phyloP scores from a whole-genome alignment of 2,888 invertebrate genomes.

The Leptopilina syphax region DNA sequence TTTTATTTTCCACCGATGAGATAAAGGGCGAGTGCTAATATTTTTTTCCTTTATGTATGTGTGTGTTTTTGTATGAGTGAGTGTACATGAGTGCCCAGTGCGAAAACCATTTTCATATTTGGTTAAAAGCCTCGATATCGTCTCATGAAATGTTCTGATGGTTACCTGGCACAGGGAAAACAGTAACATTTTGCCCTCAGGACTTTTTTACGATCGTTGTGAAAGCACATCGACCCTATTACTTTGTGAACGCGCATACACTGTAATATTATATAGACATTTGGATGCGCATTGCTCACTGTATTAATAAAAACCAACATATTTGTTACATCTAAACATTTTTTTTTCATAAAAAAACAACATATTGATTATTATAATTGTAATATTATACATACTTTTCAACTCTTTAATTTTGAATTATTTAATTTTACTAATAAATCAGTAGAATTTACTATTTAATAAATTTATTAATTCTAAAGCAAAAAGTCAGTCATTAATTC shows the following conservation, averaged over 20 bases:
- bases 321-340: neutral
- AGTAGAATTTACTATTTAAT: no score
- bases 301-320: neutral
- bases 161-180: constrained; percentile 12
- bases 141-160: constrained; percentile 29
- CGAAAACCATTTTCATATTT: constrained; percentile 17
- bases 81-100: neutral
- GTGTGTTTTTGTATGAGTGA: neutral
- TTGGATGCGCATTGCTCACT: no score
- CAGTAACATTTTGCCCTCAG: constrained; percentile 6
- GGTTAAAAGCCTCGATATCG: constrained; percentile 34
- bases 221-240: constrained; percentile 18
- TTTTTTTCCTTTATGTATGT: neutral
- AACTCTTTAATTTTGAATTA: no score
- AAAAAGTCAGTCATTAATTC: no score
- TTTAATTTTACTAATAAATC: no score
- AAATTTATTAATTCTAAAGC: no score
- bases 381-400: no score
- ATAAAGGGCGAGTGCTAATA: neutral
- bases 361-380: no score
- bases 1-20: neutral
- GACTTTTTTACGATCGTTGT: constrained; percentile 22
- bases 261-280: neutral
- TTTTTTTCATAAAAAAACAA: no score
- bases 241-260: neutral